Base-by-base conservation (phyloP, 2,797 vertebrate genomes). In the Myotis findleyi region DNA sequence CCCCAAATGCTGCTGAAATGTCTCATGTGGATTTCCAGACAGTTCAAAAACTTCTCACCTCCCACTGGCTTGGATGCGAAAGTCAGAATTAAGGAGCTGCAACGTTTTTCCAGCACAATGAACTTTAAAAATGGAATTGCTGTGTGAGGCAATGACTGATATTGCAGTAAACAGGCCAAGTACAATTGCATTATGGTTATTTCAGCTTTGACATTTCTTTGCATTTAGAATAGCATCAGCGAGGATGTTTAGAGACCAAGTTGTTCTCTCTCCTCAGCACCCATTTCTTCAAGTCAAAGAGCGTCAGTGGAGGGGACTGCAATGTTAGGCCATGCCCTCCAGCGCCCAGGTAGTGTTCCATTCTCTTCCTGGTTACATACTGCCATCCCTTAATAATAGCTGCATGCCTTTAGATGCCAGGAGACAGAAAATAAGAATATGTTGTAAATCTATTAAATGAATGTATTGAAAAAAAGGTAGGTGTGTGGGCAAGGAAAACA, bases 121-220 rank as follows among this genome's bases (percentile, higher is more conserved):
- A 96, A 94, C 95, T 97, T 97, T 97, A 96, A 95, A 97, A 97
- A 94, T 95, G 95, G 93, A 96, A 97, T 96, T 80, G 71, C 96
- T 89, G 59, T 96, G 95, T 82, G 90, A 75, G 92, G 82, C 87
- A 90, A 96, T 97, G 95, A 95, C 96, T 97, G 98, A 96, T 95
- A 96, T 98, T 98, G 98, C 94, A 91, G 96, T 95, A 97, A 97
- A 98, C 94, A 97, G 97, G 76, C 96, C 97, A 97, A 98, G 97
- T 96, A 97, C 97, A 97, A 96, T 96, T 98, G 95, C 97, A 98
- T 97, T 98, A 83, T 93, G 87, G 97, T 98, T 97, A 97, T 98
- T 98, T 97, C 96, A 95, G 97, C 97, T 97, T 97, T 98, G 93
- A 97, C 98, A 97, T 98, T 98, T 98, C 98, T 98, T 98, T 97